Evolutionary conservation across 2,113 vertebrate genomes (phyloP), one percentile per base, ranked within the genome.

Genomic region (Notarius lentiginosus): DNA sequence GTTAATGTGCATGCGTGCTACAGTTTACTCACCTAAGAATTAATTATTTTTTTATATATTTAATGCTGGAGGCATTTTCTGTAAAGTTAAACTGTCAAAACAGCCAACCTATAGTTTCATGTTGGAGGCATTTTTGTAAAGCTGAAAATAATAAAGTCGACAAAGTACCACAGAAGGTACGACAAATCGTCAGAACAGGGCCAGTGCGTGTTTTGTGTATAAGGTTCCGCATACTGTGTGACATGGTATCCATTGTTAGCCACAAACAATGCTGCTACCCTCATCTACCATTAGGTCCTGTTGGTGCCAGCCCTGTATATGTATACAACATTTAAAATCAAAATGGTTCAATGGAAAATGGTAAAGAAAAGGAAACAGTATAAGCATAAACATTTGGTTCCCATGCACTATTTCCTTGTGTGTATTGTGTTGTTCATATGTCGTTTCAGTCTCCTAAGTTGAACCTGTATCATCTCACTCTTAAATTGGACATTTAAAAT

Each of bases 341-440:
- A 68, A 27, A 68, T 27, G 14, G 5, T 68, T 30, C 27, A 68
- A 5, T 30, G 12, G 5, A 68, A 68, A 68, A 68, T 27, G 5
- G 27, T 34, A 68, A 73, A 47, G 66, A 7, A 41, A 41, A 4
- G 41, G 41, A 4, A 70, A 34, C 4, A 18, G 14, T 68, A 72
- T 22, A 47, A 24, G 22, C 12, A 0, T 61, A 22, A 24, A 63
- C 5, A 70, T 5, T 9, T 66, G 49, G n/a, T 70, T 41, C 20
- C 51, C 63, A 34, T 68, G 14, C 49, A 70, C 63, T 34, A 72
- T 90, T 41, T 5, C 30, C 24, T 76, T 51, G 72, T 91, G 91
- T 83, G 87, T 92, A 7, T 88, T 88, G 60, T 87, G 91, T 79
- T 86, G 84, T n/a, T 85, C 53, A 5, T 53, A 53, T 49, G 47